A percentile compares a stretch with the other conserved stretches of the same genome.
These are phyloP conservation scores for Meloidogyne exigua DNA, from an alignment of 1,140 invertebrate genomes.

Conservation along the genomic window DNA sequence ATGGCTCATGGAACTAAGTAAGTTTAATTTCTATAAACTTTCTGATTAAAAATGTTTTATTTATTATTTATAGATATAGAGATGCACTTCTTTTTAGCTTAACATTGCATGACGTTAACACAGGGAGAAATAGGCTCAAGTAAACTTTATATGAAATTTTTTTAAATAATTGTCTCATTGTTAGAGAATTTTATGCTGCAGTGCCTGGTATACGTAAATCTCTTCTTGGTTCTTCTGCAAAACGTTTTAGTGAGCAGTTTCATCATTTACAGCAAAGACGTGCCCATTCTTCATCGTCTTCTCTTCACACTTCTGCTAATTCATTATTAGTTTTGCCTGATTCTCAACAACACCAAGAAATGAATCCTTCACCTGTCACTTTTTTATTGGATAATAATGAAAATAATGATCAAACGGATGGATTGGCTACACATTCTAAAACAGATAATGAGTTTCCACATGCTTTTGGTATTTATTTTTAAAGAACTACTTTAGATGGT, in stretches of 20 bases:
- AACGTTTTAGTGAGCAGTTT: conserved; percentile 59
- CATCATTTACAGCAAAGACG: conserved; percentile 61
- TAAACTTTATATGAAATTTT: background rate
- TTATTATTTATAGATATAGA: conserved; percentile 36
- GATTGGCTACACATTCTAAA: background rate
- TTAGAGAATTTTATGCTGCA: conserved; percentile 62
- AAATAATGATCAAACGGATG: background rate
- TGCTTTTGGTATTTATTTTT: background rate
- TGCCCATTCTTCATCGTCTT: conserved; percentile 27
- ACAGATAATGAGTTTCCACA: background rate
- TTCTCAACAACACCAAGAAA: background rate
- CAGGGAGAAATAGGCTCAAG: conserved; percentile 45
- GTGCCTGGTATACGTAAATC: conserved; percentile 60
- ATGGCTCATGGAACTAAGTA: conserved; percentile 57
- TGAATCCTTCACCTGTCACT: background rate
- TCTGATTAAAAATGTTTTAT: background rate
- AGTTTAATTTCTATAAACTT: background rate
- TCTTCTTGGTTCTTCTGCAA: conserved; percentile 59
- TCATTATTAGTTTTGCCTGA: conserved; percentile 9
- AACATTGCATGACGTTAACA: conserved; percentile 63
- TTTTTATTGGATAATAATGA: background rate
- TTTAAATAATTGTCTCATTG: background rate
- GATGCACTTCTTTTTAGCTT: conserved; percentile 60
- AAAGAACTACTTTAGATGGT: too few species aligned
- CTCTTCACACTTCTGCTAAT: conserved; percentile 37